Base-by-base conservation (phyloP, 2,113 vertebrate species). In the Pituophis catenifer region DNA sequence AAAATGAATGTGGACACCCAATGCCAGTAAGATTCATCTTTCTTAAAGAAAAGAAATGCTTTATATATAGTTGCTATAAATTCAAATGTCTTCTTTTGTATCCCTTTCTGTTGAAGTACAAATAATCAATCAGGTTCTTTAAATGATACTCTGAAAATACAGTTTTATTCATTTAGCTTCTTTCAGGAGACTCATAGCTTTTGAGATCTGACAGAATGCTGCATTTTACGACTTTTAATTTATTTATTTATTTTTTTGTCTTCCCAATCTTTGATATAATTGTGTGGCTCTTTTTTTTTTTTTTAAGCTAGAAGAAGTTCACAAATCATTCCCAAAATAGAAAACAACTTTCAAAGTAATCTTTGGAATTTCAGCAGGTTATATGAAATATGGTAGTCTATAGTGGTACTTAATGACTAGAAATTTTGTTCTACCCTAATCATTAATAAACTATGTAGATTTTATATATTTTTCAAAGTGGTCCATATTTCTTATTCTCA, bases 131-230 rank as follows among this genome's bases (percentile, higher is more conserved):
- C 89, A 86, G 21, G 53, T 93, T 59, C 44, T 93, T 86, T n/a
- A 93, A 90, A 86, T 13, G 21, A 53, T 86, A 23, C 89, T 13
- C 55, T 86, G 55, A 44, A 86, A 81, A 86, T 93, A 85, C 23
- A 85, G 17, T 93, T 93, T 38, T 85, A 57, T 93, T 90, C 85
- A 54, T 81, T 85, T 90, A 44, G 19, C 17, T 59, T 93, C 88
- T 90, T 93, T 89, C 38, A 88, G n/a, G 33, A n/a, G 57, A 52
- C 52, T 85, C 13, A 19, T 86, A 85, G 19, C 9, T 90, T 48
- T 44, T 93, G 33, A n/a, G 23, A 44, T 58, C 57, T 23, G 57
- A 58, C 21, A 58, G 26, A 3, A 1, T 48, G 29, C 26, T 48
- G 38, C 55, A 59, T 89, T 3, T 33, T 29, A 15, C 59, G 55